Conservation (phyloP, 35 echinoderm and acorn worm genomes). For the Lytechinus pictus region DNA sequence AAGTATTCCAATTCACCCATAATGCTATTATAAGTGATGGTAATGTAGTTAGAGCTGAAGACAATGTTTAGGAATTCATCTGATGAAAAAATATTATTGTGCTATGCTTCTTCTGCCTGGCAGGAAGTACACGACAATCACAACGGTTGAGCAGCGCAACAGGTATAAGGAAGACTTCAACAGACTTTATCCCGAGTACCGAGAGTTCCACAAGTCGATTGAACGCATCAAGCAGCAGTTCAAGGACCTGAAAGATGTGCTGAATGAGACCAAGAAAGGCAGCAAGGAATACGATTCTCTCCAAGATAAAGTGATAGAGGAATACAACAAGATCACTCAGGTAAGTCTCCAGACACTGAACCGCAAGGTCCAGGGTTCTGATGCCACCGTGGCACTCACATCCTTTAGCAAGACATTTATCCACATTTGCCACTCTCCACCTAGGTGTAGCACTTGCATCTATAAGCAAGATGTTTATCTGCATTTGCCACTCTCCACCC, state of each 20-base stretch:
- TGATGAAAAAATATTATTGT: not conserved
- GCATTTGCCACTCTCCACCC: no score
- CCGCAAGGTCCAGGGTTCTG: no score
- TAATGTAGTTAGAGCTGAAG: no score
- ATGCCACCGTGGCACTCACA: no score
- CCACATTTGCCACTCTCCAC: no score
- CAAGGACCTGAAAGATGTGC: slow-evolving; percentile 62
- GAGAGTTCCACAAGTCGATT: slow-evolving; percentile 64
- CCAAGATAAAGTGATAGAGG: slow-evolving; percentile 68
- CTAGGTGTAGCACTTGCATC: no score
- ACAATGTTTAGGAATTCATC: not conserved
- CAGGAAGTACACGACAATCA: slow-evolving; percentile 83
- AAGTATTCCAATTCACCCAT: no score
- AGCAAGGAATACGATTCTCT: slow-evolving; percentile 72
- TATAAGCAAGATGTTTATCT: no score
- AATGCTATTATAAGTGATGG: no score
- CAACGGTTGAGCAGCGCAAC: slow-evolving; percentile 66
- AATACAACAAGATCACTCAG: slow-evolving; percentile 73
- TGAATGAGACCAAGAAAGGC: slow-evolving; percentile 55
- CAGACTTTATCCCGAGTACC: slow-evolving; percentile 75
- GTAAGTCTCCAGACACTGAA: slow-evolving; percentile 42
- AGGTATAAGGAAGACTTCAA: slow-evolving; percentile 84
- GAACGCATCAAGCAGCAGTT: slow-evolving; percentile 61
- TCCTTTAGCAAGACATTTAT: no score
- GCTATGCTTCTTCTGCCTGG: not conserved